A percentile compares a stretch with the other conserved stretches of the same genome.
Conservation (phyloP, 2,113 vertebrate genomes). For the Pheucticus melanocephalus region DNA sequence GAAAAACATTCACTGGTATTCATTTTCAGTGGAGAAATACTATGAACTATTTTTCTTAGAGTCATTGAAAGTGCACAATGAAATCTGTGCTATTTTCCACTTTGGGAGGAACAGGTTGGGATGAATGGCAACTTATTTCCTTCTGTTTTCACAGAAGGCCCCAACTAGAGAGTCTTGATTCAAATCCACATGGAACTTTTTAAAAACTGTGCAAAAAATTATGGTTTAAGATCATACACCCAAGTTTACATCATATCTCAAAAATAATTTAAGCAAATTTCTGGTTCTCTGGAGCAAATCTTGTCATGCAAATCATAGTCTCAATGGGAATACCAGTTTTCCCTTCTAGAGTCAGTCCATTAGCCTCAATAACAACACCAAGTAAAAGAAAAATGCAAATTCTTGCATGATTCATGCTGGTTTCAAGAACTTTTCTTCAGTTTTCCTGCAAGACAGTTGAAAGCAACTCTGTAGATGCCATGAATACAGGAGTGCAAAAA, state of each 20-base stretch:
- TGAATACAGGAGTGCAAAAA: not conserved
- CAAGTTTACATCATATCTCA: not conserved
- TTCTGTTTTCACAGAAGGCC: not conserved
- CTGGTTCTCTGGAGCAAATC: not conserved
- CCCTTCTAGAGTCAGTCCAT: not conserved
- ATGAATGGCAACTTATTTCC: not conserved
- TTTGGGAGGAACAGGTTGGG: not conserved
- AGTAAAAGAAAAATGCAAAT: not conserved
- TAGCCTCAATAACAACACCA: not conserved
- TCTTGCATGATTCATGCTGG: not conserved
- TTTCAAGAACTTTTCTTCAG: not conserved
- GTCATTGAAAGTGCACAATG: not conserved
- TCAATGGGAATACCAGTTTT: not conserved
- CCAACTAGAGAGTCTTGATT: not conserved
- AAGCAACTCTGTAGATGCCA: not conserved
- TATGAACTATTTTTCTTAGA: not conserved
- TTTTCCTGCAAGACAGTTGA: not conserved
- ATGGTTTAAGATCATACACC: not conserved
- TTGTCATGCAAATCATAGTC: not conserved
- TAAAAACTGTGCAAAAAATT: not conserved
- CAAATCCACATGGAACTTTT: not conserved
- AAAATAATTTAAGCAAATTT: not conserved
- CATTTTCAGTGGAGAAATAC: not conserved
- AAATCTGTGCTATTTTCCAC: not conserved
- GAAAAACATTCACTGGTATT: not conserved